Evolutionary conservation across 1,140 invertebrate species (phyloP), one percentile per base, ranked within the genome.

Genomic region (Drosophila pseudoobscura): DNA sequence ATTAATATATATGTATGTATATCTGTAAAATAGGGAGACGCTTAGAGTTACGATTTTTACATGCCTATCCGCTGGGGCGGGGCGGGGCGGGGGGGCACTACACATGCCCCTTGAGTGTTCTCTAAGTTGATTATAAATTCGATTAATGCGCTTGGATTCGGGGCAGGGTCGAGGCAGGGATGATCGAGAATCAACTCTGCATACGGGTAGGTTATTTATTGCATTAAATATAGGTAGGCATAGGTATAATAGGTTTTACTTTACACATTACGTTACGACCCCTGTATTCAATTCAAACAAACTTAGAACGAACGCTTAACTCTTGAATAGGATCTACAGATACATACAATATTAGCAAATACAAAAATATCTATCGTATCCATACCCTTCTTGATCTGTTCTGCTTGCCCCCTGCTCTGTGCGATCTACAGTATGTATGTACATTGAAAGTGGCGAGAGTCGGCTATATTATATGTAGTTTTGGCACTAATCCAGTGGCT

Each of bases 321-420:
- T 52, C 63, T 75, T 68, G 54, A 68, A 60, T 56, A 51, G 35
- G 51, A 45, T 50, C 55, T 72, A 41, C 31, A 75, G 62, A 63
- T 75, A 80, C 64, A 47, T 69, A 69, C 78, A 62, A 62, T 47
- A 59, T 77, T 73, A 76, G 70, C 49, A 73, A 87, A 87, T 84
- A 84, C 62, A 84, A 87, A 85, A 87, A 85, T 87, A 85, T 78
- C 75, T 51, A 62, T 80, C 71, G 56, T 63, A 60, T 51, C 9
- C 9, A 9, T 11, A 11, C 49, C 35, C 65, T 22, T 39, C 35
- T 35, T 39, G 9, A 39, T 31, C 45, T 49, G 51, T 44, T 39
- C 31, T 8, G n/a, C 52, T 57, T 20, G 13, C 29, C 0, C 17
- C 17, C 24, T 56, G 17, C 41, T 45, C 39, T 39, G 41, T 68